A percentile compares a stretch with the other conserved stretches of the same genome.
Conservation (phyloP, 2,797 vertebrate species). For the Eidolon dupreanum region DNA sequence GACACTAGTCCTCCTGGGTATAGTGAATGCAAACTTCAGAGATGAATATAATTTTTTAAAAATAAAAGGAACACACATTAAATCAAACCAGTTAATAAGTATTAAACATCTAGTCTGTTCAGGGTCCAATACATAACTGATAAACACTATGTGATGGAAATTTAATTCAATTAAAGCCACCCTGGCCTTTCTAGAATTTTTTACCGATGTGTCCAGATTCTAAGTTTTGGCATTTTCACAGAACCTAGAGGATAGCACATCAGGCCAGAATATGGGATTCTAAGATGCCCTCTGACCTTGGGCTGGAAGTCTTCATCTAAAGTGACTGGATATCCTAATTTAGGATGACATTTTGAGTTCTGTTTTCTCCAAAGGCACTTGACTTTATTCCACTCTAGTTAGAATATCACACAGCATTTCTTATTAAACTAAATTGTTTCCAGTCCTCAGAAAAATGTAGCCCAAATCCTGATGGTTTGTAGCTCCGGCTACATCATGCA, state of each 20-base stretch:
- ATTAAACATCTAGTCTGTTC: neutral
- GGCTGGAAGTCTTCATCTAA: neutral
- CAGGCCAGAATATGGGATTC: neutral
- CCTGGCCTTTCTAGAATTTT: neutral
- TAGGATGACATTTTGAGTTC: neutral
- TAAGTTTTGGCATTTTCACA: neutral
- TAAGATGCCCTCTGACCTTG: neutral
- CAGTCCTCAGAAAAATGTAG: neutral
- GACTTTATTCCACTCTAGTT: neutral
- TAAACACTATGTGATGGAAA: neutral
- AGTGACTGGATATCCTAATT: neutral
- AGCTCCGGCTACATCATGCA: too few species aligned
- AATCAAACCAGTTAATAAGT: conserved; percentile 9
- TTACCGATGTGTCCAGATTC: neutral
- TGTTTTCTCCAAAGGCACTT: neutral
- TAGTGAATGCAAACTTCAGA: neutral
- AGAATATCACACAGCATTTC: neutral
- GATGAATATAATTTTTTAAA: neutral
- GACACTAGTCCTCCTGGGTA: neutral
- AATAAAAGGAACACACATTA: neutral
- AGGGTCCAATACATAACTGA: neutral
- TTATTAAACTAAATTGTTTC: neutral
- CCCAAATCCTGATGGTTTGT: neutral
- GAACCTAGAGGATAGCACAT: neutral
- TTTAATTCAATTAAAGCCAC: conserved; percentile 14